Base-by-base conservation (phyloP, 2,888 invertebrate genomes). In the Criorhina ranunculi region DNA sequence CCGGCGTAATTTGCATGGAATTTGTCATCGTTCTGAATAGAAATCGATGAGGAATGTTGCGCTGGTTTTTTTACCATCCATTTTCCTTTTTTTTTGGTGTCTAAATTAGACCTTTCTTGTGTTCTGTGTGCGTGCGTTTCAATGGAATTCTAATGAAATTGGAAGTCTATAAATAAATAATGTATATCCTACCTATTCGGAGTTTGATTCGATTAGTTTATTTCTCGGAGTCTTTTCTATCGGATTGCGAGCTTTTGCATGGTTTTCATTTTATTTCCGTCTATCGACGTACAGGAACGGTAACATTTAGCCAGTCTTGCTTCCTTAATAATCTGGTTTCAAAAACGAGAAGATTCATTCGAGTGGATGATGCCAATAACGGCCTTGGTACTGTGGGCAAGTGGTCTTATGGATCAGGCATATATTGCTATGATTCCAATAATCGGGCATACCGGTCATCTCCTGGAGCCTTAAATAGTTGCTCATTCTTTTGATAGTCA, bases 1-100 rank as follows among this genome's bases (percentile, higher is more conserved):
- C 33, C 5, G 31, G 57, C 33, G 51, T 44, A 60, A 76, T 76
- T 67, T 76, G 76, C 67, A 76, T 76, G 37, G 75, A 76, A 66
- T 76, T 66, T 76, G 60, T 60, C 60, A 67, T 59, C 76, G 33
- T 31, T 67, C 49, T 76, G 42, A 55, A 76, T 67, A 57, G 57
- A 51, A 60, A 76, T 76, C 51, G 59, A 59, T 67, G 42, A 67
- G 60, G 33, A 72, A 72, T 60, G 59, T 19, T 75, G 57, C 40
- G 37, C 8, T 46, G 11, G 24, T 40, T n/a, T 37, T 15, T 31
- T 4, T 46, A 15, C 9, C 24, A 24, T 24, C n/a, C 35, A 31
- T 55, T 55, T 31, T 29, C 11, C 19, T 57, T 55, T 70, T 35
- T 31, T 49, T 8, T 12, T n/a, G n/a, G 6, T 9, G n/a, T 29